Percentiles rank a stretch among this genome's conserved stretches.
These are phyloP conservation scores for Porphyrio hochstetteri DNA, from an alignment of 2,113 vertebrate species.

Conservation along the genomic window DNA sequence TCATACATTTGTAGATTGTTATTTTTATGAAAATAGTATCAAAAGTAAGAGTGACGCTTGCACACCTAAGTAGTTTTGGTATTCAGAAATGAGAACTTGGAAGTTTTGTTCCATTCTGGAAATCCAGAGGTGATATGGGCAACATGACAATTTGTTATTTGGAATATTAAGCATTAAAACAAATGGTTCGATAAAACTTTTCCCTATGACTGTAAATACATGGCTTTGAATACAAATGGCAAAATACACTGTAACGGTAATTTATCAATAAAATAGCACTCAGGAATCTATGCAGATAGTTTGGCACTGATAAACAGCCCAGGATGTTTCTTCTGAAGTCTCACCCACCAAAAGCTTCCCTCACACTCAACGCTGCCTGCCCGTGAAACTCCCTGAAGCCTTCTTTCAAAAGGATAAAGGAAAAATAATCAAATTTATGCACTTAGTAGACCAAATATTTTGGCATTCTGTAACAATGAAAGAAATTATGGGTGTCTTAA, in stretches of 20 bases:
- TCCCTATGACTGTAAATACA: constrained; percentile 19
- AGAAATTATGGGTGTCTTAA: neutral
- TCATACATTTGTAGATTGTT: constrained; percentile 22
- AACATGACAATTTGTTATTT: neutral
- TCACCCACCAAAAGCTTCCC: constrained; percentile 23
- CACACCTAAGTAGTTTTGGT: constrained; percentile 10
- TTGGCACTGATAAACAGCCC: neutral
- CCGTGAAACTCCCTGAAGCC: neutral
- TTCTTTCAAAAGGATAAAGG: neutral
- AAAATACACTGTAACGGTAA: constrained; percentile 1
- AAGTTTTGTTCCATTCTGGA: constrained; percentile 21
- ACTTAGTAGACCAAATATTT: constrained; percentile 15
- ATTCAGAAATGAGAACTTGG: constrained; percentile 26
- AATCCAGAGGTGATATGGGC: constrained; percentile 2
- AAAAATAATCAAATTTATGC: neutral
- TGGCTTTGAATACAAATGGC: constrained; percentile 15
- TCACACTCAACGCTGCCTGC: neutral
- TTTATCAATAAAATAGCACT: constrained; percentile 1
- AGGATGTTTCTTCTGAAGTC: neutral
- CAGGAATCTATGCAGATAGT: neutral
- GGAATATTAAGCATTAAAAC: constrained; percentile 16
- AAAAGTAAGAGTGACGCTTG: constrained; percentile 28
- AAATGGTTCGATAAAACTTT: neutral
- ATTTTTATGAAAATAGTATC: constrained; percentile 4
- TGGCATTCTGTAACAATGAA: neutral